Conservation (phyloP, 2,888 invertebrate genomes). For the Ischnus inquisitorius region DNA sequence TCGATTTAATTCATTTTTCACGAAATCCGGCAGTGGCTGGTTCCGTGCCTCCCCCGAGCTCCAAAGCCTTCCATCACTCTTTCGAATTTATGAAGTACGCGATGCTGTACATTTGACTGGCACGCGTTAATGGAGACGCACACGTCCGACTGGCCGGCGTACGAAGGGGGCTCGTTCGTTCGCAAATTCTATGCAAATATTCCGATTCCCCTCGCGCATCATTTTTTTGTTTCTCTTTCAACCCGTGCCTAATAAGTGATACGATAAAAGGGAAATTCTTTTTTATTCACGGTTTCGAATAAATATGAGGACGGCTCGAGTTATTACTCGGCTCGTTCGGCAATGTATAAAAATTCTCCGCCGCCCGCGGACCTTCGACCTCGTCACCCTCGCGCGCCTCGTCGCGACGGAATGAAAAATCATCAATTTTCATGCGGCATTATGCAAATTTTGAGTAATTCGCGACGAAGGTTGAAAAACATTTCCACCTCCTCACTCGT, state of each 20-base stretch:
- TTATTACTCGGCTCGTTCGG: not conserved
- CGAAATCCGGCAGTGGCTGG: not conserved
- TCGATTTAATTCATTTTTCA: constrained; percentile 22
- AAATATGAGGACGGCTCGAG: constrained; percentile 25
- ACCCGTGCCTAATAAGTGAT: not conserved
- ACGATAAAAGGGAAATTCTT: constrained; percentile 4
- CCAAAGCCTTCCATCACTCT: not conserved
- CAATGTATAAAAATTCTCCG: constrained; percentile 50
- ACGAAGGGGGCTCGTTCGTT: not conserved
- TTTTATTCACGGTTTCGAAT: constrained; percentile 17
- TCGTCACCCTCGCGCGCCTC: not conserved
- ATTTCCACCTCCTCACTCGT: constrained; percentile 30
- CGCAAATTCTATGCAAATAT: constrained; percentile 13
- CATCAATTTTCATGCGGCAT: constrained; percentile 73
- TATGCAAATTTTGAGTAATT: constrained; percentile 72
- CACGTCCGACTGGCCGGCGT: constrained; percentile 7
- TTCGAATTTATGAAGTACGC: constrained; percentile 10
- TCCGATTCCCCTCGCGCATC: not conserved
- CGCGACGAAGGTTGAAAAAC: constrained; percentile 69
- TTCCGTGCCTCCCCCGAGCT: not conserved
- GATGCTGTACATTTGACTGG: constrained; percentile 39
- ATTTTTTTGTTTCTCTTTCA: not conserved
- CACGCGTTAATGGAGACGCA: constrained; percentile 47
- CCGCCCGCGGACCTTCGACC: constrained; percentile 1
- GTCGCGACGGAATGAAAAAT: constrained; percentile 25